Evolutionary conservation across 2,888 invertebrate genomes (phyloP), one percentile per base, ranked within the genome.

Genomic region (Brenthis hecate): DNA sequence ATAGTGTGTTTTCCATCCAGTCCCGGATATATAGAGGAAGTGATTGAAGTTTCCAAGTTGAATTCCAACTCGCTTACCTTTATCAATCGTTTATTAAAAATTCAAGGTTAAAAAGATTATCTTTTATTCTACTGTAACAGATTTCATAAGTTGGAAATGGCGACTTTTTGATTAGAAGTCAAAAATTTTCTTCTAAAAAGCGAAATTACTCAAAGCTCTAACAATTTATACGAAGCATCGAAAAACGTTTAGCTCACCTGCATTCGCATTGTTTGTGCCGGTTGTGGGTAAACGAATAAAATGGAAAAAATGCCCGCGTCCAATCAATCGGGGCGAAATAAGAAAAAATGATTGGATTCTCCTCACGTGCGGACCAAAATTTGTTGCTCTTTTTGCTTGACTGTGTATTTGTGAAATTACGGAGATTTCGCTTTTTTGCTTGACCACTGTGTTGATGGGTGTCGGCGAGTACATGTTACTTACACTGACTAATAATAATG

Each of bases 321-420:
- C 89, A 89, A 89, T 90, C 91, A 91, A 88, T 87, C 87, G 85
- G 81, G 78, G 82, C 64, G 83, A 81, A 88, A 85, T 85, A 87
- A 85, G 86, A 89, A 86, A 86, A 85, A 87, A 86, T 84, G 84
- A 89, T 88, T 82, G 86, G 79, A 90, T 90, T 89, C 90, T 77
- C 80, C 86, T 88, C 91, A 91, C 91, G 91, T 87, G 76, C 84
- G 80, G 80, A 77, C 80, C 78, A 82, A 86, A 86, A 85, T 84
- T 81, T 80, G 80, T 78, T 75, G 80, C 77, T 78, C 80, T 80
- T 86, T 88, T 85, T 82, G 80, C 82, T 72, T 65, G 60, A 76
- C 80, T 81, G 85, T 86, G 85, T 75, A 72, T 74, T 75, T 74
- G 72, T 65, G 61, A 73, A 75, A 74, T 77, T 74, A 72, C 74